Conservation (phyloP, 2,888 invertebrate species). For the Vandiemenella viatica region DNA sequence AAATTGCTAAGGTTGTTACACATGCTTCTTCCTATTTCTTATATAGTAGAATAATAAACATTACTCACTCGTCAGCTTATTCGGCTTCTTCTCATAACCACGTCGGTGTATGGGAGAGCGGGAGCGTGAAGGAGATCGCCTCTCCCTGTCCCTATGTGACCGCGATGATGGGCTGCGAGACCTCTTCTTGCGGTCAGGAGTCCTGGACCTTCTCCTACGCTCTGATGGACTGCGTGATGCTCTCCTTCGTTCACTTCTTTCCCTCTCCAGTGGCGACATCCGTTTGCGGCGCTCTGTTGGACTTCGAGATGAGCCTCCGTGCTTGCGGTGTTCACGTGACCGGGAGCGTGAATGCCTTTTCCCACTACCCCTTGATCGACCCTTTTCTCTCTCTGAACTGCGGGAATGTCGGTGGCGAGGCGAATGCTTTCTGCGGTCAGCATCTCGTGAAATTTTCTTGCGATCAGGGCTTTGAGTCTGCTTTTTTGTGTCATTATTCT, state of each 20-base stretch:
- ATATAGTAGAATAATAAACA: no score
- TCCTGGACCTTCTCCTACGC: neutral
- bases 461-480: neutral
- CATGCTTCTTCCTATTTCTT: no score
- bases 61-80: conserved; percentile 13
- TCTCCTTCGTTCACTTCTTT: neutral
- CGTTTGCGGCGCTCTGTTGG: conserved; percentile 23
- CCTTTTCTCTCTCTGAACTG: no score
- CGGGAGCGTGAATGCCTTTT: neutral
- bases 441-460: neutral
- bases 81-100: conserved; percentile 19
- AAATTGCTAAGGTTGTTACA: no score
- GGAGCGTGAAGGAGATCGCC: conserved; percentile 24
- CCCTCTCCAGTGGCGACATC: conserved; percentile 25
- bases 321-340: neutral
- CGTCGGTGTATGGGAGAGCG: no score
- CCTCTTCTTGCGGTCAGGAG: neutral
- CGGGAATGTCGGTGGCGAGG: no score
- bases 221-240: conserved; percentile 1
- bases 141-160: neutral
- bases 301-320: no score
- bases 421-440: neutral
- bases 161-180: neutral
- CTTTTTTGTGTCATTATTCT: no score
- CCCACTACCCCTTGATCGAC: no score